phyloP scores from a whole-genome alignment of 1,140 invertebrate species.

The Hyposmocoma kahamanoa region DNA sequence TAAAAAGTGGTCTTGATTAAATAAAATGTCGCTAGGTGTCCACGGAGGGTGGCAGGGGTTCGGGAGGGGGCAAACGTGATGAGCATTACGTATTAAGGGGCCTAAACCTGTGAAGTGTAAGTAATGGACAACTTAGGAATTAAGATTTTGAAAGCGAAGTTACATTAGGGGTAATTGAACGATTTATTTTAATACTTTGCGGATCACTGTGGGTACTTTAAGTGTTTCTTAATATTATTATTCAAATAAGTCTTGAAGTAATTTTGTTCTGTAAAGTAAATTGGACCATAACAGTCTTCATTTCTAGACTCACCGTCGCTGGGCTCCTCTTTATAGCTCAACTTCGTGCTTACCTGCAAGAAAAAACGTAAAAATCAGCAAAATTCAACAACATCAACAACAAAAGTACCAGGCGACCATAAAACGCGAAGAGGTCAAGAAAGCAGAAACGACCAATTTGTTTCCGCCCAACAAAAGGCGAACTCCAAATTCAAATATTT shows the following conservation, averaged over 20 bases:
- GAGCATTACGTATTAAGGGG: slow-evolving; percentile 35
- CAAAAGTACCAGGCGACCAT: slow-evolving; percentile 26
- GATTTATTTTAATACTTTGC: too few relatives aligned
- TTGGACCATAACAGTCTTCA: too few relatives aligned
- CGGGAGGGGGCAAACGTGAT: slow-evolving; percentile 34
- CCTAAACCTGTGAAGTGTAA: slow-evolving; percentile 39
- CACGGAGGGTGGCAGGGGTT: slow-evolving; percentile 8
- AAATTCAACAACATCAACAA: slow-evolving; percentile 8
- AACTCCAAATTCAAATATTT: slow-evolving; percentile 18
- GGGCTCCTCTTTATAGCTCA: slow-evolving; percentile 16
- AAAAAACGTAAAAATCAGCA: slow-evolving; percentile 16
- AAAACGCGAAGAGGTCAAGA: slow-evolving; percentile 26
- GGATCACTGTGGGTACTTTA: too few relatives aligned
- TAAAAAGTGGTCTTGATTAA: slow-evolving; percentile 67
- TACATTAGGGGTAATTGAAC: too few relatives aligned
- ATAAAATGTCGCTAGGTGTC: slow-evolving; percentile 54
- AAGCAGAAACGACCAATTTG: slow-evolving; percentile 14
- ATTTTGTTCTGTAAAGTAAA: too few relatives aligned
- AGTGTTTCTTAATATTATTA: too few relatives aligned
- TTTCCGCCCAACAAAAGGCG: slow-evolving; percentile 23
- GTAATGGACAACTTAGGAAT: slow-evolving; percentile 37
- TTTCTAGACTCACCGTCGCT: slow-evolving; percentile 22
- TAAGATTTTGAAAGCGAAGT: slow-evolving; percentile 19
- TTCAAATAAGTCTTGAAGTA: too few relatives aligned
- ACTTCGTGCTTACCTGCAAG: slow-evolving; percentile 37